These are phyloP conservation scores for Hucho hucho DNA, from an alignment of 2,113 vertebrate genomes.

Conservation along the genomic window DNA sequence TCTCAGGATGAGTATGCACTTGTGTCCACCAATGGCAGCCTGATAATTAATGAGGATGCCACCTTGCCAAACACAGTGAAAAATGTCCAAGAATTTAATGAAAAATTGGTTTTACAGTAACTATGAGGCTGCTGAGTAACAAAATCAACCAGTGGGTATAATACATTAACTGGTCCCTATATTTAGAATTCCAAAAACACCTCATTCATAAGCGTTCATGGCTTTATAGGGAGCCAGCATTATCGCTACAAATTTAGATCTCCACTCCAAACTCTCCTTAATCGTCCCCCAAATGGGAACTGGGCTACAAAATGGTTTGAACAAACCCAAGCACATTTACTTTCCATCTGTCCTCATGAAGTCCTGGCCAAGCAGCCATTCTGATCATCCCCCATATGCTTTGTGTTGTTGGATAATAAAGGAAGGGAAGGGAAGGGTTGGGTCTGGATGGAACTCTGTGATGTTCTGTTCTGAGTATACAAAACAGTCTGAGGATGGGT, in stretches of 20 bases:
- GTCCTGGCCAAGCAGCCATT: no score
- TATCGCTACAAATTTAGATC: no score
- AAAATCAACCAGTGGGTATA: background rate
- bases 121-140: background rate
- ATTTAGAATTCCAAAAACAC: background rate
- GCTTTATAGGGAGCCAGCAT: background rate
- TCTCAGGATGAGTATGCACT: background rate
- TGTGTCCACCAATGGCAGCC: background rate
- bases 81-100: background rate
- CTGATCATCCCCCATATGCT: no score
- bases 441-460: no score
- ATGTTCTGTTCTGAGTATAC: no score
- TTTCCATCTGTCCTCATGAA: no score
- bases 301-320: slow-evolving; percentile 6
- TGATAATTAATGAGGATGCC: slow-evolving; percentile 16
- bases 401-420: no score
- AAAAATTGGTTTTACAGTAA: background rate
- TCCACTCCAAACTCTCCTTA: background rate
- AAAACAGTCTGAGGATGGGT: no score
- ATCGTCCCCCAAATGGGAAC: background rate
- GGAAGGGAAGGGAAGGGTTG: no score
- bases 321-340: slow-evolving; percentile 24
- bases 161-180: background rate
- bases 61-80: background rate
- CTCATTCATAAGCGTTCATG: background rate